Evolutionary conservation across 2,888 invertebrate genomes (phyloP), one percentile per base, ranked within the genome.

Genomic region (Ichneumoninae sp.): DNA sequence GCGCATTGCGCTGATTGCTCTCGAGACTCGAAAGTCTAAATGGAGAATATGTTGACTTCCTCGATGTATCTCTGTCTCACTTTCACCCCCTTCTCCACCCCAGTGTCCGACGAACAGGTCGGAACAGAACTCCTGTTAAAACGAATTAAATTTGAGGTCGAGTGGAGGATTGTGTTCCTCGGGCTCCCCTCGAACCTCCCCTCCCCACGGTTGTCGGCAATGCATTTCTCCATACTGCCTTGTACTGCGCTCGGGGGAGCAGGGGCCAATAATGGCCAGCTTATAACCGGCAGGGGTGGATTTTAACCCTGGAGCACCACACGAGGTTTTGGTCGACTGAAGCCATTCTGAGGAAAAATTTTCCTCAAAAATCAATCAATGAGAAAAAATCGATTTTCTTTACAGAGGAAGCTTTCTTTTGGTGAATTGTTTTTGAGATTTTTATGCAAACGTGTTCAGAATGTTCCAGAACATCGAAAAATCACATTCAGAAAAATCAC

Each of bases 131-230:
- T 79, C 75, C 75, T 79, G 72, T 81, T 84, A 69, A 78, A 79
- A 75, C 78, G 78, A 84, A 84, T 81, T 81, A 79, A 81, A 84
- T 84, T 81, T 81, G 81, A 84, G 81, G 84, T 84, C 81, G 84
- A 84, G 74, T 57, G 77, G 78, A 47, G 84, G 72, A 84, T 81
- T 80, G 84, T 74, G 70, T 70, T 81, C 72, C 66, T 33, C 26
- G 57, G 77, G 30, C 5, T 30, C 57, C 71, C 62, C 44, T 65
- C 36, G 65, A 50, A 66, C 60, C 52, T 75, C 33, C 65, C 71
- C 62, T 68, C 62, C 0, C 76, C 57, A 70, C 74, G 70, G 77
- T 80, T 76, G 76, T 80, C 72, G 60, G 80, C 70, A 69, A 82
- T 66, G 68, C 66, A 68, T 74, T 62, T 19, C 70, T 71, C 65